Conservation (phyloP, 2,888 invertebrate species). For the Oxyscelio sp. region DNA sequence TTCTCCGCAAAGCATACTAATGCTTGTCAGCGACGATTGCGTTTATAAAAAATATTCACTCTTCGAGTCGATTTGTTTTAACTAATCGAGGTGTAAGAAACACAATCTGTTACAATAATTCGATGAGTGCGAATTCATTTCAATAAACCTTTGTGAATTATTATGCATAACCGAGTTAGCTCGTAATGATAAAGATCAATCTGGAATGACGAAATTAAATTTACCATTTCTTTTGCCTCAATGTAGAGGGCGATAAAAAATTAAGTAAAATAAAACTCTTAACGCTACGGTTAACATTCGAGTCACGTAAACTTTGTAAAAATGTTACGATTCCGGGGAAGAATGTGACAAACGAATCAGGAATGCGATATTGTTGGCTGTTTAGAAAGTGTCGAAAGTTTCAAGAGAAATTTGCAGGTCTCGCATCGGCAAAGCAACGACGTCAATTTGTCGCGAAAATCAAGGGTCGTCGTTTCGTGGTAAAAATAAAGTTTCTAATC, state of each 20-base stretch:
- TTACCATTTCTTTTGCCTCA: neutral
- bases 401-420: constrained; percentile 62
- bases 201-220: constrained; percentile 18
- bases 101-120: neutral
- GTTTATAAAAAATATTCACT: neutral
- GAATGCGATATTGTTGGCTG: constrained; percentile 71
- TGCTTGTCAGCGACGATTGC: constrained; percentile 59
- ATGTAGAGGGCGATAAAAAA: constrained; percentile 36
- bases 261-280: constrained; percentile 55
- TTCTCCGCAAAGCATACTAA: constrained; percentile 82
- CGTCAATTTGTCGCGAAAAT: constrained; percentile 72
- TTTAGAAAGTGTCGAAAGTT: constrained; percentile 71
- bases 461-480: constrained; percentile 61
- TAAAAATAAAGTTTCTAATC: constrained; percentile 77
- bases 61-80: neutral
- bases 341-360: constrained; percentile 72
- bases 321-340: constrained; percentile 62
- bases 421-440: constrained; percentile 64
- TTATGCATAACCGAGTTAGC: neutral
- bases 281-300: constrained; percentile 65
- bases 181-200: neutral
- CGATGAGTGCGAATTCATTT: neutral
- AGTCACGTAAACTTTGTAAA: constrained; percentile 68
- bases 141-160: neutral
- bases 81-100: neutral